Base-by-base conservation (phyloP, 2,888 invertebrate genomes). In the Standfussiana lucernea region DNA sequence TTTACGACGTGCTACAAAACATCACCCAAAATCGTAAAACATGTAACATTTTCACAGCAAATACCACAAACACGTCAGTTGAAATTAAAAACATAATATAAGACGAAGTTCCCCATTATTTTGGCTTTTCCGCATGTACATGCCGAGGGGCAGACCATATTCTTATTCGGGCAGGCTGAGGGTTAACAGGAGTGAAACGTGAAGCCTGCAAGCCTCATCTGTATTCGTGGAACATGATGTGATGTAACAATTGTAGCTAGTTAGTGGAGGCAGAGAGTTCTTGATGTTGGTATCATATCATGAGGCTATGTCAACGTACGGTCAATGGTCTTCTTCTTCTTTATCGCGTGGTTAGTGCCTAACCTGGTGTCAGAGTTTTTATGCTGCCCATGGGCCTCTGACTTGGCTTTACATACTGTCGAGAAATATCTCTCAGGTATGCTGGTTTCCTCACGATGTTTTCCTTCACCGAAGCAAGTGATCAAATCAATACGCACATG, bases 41-140 rank as follows among this genome's bases (percentile, higher is more conserved):
- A 65, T 61, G 66, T 59, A 65, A 70, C 66, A 73, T 81, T 70
- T 75, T 72, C 42, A 67, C 72, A 59, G 45, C 42, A 66, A 75
- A 80, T 61, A 61, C 72, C 71, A 70, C 75, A 73, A 77, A 81
- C 71, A 77, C 66, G 47, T 74, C 28, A 45, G 67, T 71, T 80
- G 83, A 78, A 84, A 88, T 83, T 85, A 83, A 85, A 82, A 79
- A 79, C 83, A 83, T 88, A 86, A 88, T 84, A 64, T 79, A 78
- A 77, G 37, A 69, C 53, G 45, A 77, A 73, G 75, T 45, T 77
- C 59, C 40, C 47, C 62, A 59, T 82, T 83, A 80, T 80, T 70
- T 76, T n/a, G 65, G 72, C 72, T 84, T 79, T 70, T 28, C 28
- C 61, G 61, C 65, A 47, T 77, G 66, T 79, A 72, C 53, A 77